Conservation (phyloP, 2,113 vertebrate genomes). For the Carettochelys insculpta region DNA sequence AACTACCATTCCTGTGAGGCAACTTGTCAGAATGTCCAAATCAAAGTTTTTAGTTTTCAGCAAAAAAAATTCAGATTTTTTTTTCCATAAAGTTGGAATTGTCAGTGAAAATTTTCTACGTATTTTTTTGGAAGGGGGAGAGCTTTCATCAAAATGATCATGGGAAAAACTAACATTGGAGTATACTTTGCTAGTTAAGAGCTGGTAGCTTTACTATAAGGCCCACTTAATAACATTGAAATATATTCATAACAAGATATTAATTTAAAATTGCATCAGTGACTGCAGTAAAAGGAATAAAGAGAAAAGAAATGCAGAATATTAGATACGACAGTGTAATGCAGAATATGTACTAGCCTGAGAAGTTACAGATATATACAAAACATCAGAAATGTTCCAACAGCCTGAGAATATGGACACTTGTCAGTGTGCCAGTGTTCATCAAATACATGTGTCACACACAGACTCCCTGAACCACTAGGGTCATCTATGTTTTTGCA, state of each 20-base stretch:
- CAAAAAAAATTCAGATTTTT: not conserved
- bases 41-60: not conserved
- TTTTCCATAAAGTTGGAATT: not conserved
- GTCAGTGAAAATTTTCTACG: not conserved
- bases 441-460: not conserved
- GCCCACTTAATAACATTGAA: not conserved
- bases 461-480: not conserved
- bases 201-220: not conserved
- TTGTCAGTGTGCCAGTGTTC: not conserved
- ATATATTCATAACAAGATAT: not conserved
- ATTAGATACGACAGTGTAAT: not conserved
- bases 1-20: not conserved
- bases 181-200: not conserved
- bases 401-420: not conserved
- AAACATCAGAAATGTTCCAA: not conserved
- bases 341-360: not conserved
- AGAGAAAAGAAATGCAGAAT: not conserved
- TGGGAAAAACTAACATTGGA: not conserved
- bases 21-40: no score
- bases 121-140: no score
- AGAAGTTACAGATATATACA: not conserved
- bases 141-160: not conserved
- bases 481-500: not conserved
- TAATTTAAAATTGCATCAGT: not conserved
- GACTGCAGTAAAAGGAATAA: not conserved